Base-by-base conservation (phyloP, 2,113 vertebrate genomes). In the Crotalus viridis region DNA sequence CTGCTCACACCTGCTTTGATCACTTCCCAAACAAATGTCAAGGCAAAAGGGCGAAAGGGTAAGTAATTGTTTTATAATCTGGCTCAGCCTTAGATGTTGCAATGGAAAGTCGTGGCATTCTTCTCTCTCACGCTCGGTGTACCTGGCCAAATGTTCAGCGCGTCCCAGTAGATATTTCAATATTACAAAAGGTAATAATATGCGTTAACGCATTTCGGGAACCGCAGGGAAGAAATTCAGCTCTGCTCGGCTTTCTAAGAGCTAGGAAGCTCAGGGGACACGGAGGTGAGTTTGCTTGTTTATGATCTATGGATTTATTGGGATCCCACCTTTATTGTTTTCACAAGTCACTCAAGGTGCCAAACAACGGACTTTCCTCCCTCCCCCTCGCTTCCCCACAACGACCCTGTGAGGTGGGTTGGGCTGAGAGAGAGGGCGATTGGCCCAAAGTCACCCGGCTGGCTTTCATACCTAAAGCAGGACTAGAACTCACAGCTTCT, bases 81-180 rank as follows among this genome's bases (percentile, higher is more conserved):
- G 69, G 5, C n/a, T 17, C 17, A 33, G 28, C 69, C n/a, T 5
- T 17, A 19, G n/a, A 74, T 74, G 69, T 74, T 74, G 69, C 69
- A 74, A 74, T 33, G 59, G 69, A 74, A 33, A 33, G 69, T 33
- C 69, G 1, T 3, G 33, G 6, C 13, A 33, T 74, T 74, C 15
- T 3, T 17, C 2, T 17, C 69, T 74, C 15, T 17, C 5, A 1
- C 13, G 7, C n/a, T 33, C 0, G 0, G 13, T 6, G 64, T 17
- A 33, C 4, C 2, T 33, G n/a, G 64, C 13, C 64, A 74, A 74
- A 74, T 7, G 5, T 74, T 74, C 33, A 74, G 0, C 13, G 69
- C 5, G 0, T 74, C 7, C 69, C n/a, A 33, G 33, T 19, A 7
- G 69, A 74, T 7, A 74, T 33, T 15, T 33, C 33, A 33, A 74